Evolutionary conservation across 2,888 invertebrate species (phyloP).

Genomic region (Acanthosepion esculentum): DNA sequence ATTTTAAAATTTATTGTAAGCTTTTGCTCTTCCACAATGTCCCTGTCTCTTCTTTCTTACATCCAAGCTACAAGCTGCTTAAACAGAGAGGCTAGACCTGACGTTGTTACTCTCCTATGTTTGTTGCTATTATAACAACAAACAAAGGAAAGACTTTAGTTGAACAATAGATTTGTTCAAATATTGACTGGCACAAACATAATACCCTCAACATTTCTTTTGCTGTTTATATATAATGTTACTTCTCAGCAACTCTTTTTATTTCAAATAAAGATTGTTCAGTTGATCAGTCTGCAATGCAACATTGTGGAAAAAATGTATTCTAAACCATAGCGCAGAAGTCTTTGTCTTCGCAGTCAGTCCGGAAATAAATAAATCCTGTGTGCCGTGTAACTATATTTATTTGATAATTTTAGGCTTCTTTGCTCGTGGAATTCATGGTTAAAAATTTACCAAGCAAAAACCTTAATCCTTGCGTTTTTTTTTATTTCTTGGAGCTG

Average conservation of each 20-base stretch:
- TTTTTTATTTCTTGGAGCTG: too few species aligned
- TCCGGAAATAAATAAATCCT: neutral
- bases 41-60: too few species aligned
- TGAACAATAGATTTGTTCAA: neutral
- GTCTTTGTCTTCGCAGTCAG: neutral
- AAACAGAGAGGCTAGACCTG: neutral
- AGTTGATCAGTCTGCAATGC: neutral
- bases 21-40: neutral
- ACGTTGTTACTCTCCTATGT: neutral
- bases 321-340: neutral
- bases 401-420: neutral
- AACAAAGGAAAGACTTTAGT: neutral
- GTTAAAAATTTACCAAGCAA: neutral
- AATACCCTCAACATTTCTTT: neutral
- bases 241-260: neutral
- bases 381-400: neutral
- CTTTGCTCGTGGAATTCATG: neutral
- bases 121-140: neutral
- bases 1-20: neutral
- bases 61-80: neutral
- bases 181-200: neutral
- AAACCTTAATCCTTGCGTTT: neutral
- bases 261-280: neutral
- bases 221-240: neutral
- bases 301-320: neutral